Base-by-base conservation (phyloP, 1,140 invertebrate species). In the Drosophila kepulauana region DNA sequence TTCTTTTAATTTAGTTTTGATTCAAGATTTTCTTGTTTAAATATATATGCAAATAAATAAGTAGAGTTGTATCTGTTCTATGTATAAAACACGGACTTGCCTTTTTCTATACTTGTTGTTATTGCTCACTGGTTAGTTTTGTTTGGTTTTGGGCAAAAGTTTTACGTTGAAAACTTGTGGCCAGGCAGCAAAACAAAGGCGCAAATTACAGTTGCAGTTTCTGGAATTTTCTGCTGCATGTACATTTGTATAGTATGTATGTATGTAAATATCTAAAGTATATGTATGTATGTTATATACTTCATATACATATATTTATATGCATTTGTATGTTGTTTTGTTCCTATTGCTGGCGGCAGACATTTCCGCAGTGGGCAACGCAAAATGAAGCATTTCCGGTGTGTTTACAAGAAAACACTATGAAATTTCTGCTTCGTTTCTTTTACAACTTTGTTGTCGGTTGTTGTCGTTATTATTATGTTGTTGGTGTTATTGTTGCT, bases 1-100 rank as follows among this genome's bases (percentile, higher is more conserved):
- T 89, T 89, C 75, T 81, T 89, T 89, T 74, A 89, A 89, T 89
- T 89, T 85, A 85, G 75, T 77, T 89, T 75, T 84, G 75, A 85
- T 81, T 89, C 70, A 70, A 81, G 65, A 70, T 70, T 56, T 75
- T 76, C 41, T 56, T 64, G 57, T 69, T 72, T 64, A 63, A 25
- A 30, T 49, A 35, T 46, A 16, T 45, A 28, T 45, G 8, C n/a
- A 51, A 51, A 45, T 64, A 30, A 54, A 16, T 70, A n/a, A 54
- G n/a, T 51, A 25, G 51, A 28, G 33, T 46, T 66, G 11, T 61
- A 77, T 58, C 59, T 64, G 51, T 57, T 46, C 43, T 49, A 35
- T 58, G 25, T 13, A 30, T 10, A 43, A 30, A 46, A 56, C 30
- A 35, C 41, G 5, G 41, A 52, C 25, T 66, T 64, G 38, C n/a